phyloP scores from a whole-genome alignment of 2,888 invertebrate genomes.

The Omphaloscelis lunosa region DNA sequence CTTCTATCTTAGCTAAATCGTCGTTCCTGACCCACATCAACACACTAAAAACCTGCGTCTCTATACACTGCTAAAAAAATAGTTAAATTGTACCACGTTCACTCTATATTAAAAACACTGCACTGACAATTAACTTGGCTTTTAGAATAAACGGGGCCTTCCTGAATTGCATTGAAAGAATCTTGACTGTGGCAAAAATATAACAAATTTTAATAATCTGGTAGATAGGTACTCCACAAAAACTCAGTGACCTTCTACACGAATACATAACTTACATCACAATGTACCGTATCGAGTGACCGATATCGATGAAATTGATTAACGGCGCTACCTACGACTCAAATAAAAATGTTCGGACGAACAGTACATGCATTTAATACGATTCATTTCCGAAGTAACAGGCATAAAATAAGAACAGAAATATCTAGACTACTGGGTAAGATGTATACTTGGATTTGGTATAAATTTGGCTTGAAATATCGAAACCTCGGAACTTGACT shows the following conservation, averaged over 20 bases:
- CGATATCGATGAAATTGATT: conserved; percentile 41
- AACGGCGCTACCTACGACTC: conserved; percentile 8
- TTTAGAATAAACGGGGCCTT: not conserved
- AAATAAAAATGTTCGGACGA: conserved; percentile 7
- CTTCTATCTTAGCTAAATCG: too few relatives aligned
- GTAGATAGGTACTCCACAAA: not conserved
- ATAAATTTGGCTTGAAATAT: conserved; percentile 2
- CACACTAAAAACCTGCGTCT: not conserved
- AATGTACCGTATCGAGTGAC: conserved; percentile 10
- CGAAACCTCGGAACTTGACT: not conserved
- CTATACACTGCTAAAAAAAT: not conserved
- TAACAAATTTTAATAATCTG: not conserved
- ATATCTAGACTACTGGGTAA: not conserved
- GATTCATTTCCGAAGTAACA: conserved; percentile 6
- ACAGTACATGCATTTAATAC: not conserved
- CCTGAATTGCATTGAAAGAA: not conserved
- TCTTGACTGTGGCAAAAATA: not conserved
- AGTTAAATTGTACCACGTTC: not conserved
- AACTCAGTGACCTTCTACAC: not conserved
- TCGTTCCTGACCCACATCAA: conserved; percentile 59
- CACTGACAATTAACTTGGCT: not conserved
- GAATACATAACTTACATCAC: conserved; percentile 11
- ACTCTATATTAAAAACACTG: not conserved
- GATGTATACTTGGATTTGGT: too few relatives aligned
- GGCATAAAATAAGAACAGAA: not conserved